Evolutionary conservation across 2,888 invertebrate genomes (phyloP).

Genomic region (Elegia similella): DNA sequence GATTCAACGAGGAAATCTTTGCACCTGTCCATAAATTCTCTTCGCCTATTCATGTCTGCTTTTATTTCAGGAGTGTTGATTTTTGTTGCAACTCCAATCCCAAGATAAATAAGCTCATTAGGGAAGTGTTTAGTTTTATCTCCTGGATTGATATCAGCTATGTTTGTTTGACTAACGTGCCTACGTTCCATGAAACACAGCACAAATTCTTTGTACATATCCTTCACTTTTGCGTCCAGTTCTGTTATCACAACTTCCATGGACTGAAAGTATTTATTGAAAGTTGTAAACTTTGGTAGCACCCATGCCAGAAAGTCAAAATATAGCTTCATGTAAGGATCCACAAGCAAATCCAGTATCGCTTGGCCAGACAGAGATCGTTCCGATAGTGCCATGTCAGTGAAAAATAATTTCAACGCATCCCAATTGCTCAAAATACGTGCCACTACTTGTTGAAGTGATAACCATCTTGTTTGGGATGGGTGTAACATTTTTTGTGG

Average conservation of each 20-base stretch:
- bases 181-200: background rate
- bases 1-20: background rate
- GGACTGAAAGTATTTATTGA: slow-evolving; percentile 5
- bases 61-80: too few species aligned
- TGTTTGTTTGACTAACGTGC: background rate
- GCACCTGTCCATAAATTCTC: background rate
- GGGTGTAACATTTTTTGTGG: too few species aligned
- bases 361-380: too few species aligned
- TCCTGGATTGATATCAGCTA: background rate
- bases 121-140: too few species aligned
- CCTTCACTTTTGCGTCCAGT: slow-evolving; percentile 3
- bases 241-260: slow-evolving; percentile 4
- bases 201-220: slow-evolving; percentile 13
- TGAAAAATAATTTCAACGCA: too few species aligned
- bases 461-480: too few species aligned
- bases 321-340: slow-evolving; percentile 1
- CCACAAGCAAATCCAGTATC: background rate
- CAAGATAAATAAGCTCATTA: too few species aligned
- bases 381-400: too few species aligned
- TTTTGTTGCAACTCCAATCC: too few species aligned
- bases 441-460: too few species aligned
- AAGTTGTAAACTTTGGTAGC: slow-evolving; percentile 9
- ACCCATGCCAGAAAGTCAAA: slow-evolving; percentile 7
- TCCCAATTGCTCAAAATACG: too few species aligned
- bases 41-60: background rate